phyloP scores from a whole-genome alignment of 2,888 invertebrate species.

The Dynastes grantii region DNA sequence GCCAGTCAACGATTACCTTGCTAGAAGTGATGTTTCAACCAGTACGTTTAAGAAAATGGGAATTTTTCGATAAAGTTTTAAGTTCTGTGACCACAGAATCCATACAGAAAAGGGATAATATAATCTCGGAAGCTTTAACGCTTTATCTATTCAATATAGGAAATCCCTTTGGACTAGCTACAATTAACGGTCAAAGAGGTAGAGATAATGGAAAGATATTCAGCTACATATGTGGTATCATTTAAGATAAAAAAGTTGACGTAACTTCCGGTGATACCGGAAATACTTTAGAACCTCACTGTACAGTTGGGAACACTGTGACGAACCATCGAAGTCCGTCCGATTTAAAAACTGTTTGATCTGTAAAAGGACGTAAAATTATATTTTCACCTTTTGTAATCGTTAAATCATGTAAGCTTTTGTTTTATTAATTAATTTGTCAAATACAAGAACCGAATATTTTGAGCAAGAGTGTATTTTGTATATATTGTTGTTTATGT shows the following conservation, averaged over 20 bases:
- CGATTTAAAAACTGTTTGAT: too few relatives aligned
- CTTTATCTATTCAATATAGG: conserved; percentile 86
- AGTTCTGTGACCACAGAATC: conserved; percentile 77
- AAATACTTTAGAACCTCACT: too few relatives aligned
- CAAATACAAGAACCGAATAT: too few relatives aligned
- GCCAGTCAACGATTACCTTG: conserved; percentile 76
- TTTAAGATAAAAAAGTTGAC: too few relatives aligned
- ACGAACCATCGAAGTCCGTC: too few relatives aligned
- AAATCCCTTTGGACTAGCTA: conserved; percentile 83
- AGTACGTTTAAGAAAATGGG: conserved; percentile 75
- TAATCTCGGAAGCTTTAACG: conserved; percentile 80
- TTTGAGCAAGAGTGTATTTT: too few relatives aligned
- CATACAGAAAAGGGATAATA: conserved; percentile 81
- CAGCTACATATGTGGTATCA: conserved; percentile 72
- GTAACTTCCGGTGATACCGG: conserved; percentile 68
- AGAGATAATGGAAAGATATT: conserved; percentile 85
- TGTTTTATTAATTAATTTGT: too few relatives aligned
- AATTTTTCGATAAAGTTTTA: conserved; percentile 76
- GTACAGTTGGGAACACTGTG: too few relatives aligned
- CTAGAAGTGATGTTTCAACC: conserved; percentile 84
- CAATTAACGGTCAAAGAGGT: conserved; percentile 86
- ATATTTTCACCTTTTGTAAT: too few relatives aligned
- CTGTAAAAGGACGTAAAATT: too few relatives aligned
- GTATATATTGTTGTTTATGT: too few relatives aligned
- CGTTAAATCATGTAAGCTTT: too few relatives aligned